Base-by-base conservation (phyloP, 2,888 invertebrate species). In the Trachelus stipa region DNA sequence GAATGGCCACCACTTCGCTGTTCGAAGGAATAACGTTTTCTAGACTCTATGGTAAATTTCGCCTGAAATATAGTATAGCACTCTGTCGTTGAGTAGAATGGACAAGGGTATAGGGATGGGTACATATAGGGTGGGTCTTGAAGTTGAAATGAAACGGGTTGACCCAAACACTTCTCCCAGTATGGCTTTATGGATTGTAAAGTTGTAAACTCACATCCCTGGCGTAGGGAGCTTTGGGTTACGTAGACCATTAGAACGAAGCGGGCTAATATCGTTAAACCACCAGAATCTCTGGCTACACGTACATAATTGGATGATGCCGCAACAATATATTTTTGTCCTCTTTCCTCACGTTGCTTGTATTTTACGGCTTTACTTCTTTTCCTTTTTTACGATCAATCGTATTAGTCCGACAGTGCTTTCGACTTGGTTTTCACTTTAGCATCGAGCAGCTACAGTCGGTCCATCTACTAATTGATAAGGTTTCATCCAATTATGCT, bases 101-200 rank as follows among this genome's bases (percentile, higher is more conserved):
- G 23, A 56, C 56, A 56, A 6, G 56, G 56, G 56, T 23, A 9
- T 56, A 56, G 23, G 23, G 23, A 56, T 23, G 23, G 2, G 23
- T 1, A 9, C 23, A 1, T 23, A 23, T 2, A 56, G 56, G 56
- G 23, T 56, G 56, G 56, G 23, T 56, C 23, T 9, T 9, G 2
- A 23, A 56, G 56, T 56, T 56, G 56, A 31, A 34, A 23, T 9
- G 71, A 34, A 71, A 71, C 71, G 80, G 82, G 82, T 86, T 86
- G 86, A 86, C 82, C 85, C 79, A 80, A 85, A 85, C 85, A 83
- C 83, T 79, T 84, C 69, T 73, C n/a, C 33, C n/a, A 34, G 34
- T 37, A 68, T 34, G 81, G 82, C 83, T 88, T 88, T 88, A 87
- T 88, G 84, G 85, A 85, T 87, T 87, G 87, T 88, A 88, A 89